Evolutionary conservation across 2,888 invertebrate genomes (phyloP).

Genomic region (Drosophila maculinotata): DNA sequence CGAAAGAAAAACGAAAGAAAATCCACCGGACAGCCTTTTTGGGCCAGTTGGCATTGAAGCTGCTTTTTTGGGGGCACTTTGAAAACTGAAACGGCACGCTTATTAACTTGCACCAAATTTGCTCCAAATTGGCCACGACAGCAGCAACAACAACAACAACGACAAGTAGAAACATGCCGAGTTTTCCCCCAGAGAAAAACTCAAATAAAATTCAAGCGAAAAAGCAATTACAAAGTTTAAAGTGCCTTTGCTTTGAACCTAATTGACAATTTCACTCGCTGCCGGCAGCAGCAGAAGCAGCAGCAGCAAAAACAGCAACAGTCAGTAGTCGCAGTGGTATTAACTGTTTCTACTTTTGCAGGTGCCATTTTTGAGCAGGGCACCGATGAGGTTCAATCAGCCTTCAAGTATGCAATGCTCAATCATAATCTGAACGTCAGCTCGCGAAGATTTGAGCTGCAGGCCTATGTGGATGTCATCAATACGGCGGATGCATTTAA

Average conservation of each 20-base stretch:
- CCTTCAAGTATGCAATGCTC: constrained; percentile 95
- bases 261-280: constrained; percentile 70
- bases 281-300: constrained; percentile 30
- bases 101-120: constrained; percentile 68
- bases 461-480: constrained; percentile 95
- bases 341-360: constrained; percentile 82
- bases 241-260: constrained; percentile 72
- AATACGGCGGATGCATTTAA: constrained; percentile 97
- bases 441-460: constrained; percentile 92
- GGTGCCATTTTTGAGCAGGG: constrained; percentile 97
- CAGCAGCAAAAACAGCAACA: constrained; percentile 5
- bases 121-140: constrained; percentile 55
- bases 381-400: constrained; percentile 95
- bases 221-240: constrained; percentile 80
- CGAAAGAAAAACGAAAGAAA: not conserved
- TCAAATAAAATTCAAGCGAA: constrained; percentile 67
- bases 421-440: constrained; percentile 94
- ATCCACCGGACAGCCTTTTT: not conserved
- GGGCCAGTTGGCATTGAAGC: too few relatives aligned
- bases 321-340: too few relatives aligned
- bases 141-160: constrained; percentile 23
- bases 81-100: constrained; percentile 68
- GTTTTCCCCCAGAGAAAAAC: constrained; percentile 48
- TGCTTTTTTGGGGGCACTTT: constrained; percentile 46
- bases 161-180: constrained; percentile 21